phyloP scores from a whole-genome alignment of 2,888 invertebrate species.

The Drosophila neotestacea region DNA sequence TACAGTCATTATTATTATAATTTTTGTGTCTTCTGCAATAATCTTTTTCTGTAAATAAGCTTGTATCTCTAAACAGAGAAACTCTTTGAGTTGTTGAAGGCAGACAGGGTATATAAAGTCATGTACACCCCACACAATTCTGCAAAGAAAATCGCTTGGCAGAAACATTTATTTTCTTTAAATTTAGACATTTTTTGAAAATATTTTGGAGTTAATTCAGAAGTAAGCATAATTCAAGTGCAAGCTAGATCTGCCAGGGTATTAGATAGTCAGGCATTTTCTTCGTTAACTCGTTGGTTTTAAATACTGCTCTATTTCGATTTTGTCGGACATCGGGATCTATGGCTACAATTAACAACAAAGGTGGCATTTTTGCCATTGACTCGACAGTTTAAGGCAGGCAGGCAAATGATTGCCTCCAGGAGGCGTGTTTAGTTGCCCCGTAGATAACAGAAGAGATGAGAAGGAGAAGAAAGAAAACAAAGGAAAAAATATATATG shows the following conservation, averaged over 20 bases:
- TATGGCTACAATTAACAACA: constrained; percentile 61
- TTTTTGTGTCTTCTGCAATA: too few relatives aligned
- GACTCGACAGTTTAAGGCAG: constrained; percentile 64
- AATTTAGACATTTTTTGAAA: background rate
- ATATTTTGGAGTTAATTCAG: background rate
- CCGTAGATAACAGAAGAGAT: background rate
- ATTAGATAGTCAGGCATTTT: background rate
- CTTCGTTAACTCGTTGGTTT: background rate
- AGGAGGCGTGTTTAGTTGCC: constrained; percentile 30
- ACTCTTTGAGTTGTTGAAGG: background rate
- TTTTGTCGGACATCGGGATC: background rate
- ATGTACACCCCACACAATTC: background rate
- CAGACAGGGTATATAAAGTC: background rate
- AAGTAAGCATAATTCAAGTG: background rate
- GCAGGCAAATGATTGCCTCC: constrained; percentile 12
- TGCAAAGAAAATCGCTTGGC: background rate
- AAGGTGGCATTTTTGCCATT: constrained; percentile 74
- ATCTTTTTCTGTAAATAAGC: too few relatives aligned
- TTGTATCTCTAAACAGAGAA: too few relatives aligned
- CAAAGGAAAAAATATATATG: background rate
- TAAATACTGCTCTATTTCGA: constrained; percentile 5
- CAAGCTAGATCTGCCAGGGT: background rate
- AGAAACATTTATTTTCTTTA: background rate
- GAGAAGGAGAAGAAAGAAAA: constrained; percentile 11
- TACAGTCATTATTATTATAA: too few relatives aligned